phyloP scores from a whole-genome alignment of 2,797 vertebrate species.

The Falco novaeseelandiae region DNA sequence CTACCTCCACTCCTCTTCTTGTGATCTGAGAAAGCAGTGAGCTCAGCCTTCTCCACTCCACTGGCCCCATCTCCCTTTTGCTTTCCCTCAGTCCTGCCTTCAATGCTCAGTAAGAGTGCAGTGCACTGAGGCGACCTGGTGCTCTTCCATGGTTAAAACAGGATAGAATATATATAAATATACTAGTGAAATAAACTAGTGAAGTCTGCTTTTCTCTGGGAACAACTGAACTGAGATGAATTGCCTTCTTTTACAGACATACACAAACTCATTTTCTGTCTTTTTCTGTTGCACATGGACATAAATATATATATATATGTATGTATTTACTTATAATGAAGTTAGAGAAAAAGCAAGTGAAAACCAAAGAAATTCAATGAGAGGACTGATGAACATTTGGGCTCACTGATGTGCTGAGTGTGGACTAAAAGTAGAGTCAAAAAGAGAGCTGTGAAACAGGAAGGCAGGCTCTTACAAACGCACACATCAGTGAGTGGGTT shows the following conservation, averaged over 20 bases:
- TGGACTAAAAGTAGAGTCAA: not conserved
- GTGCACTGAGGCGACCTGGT: not conserved
- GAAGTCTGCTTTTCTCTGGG: not conserved
- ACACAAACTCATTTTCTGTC: not conserved
- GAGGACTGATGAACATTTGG: not conserved
- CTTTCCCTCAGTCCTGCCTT: not conserved
- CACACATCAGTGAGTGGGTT: not conserved
- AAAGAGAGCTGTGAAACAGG: not conserved
- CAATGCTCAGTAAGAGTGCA: rapidly evolving
- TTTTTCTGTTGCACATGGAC: not conserved
- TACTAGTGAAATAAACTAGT: not conserved
- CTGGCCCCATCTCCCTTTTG: not conserved
- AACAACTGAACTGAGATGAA: not conserved
- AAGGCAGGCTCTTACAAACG: not conserved
- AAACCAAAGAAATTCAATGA: not conserved
- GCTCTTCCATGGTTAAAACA: not conserved
- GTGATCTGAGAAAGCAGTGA: not conserved
- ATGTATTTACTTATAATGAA: not conserved
- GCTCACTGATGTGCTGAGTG: not conserved
- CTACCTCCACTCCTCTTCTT: not conserved
- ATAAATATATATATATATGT: not conserved
- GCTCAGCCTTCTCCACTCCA: not conserved
- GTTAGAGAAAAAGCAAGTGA: not conserved
- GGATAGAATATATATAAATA: not conserved
- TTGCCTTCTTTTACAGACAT: not conserved